Base-by-base conservation (phyloP, 2,113 vertebrate genomes). In the Corvus hawaiiensis region DNA sequence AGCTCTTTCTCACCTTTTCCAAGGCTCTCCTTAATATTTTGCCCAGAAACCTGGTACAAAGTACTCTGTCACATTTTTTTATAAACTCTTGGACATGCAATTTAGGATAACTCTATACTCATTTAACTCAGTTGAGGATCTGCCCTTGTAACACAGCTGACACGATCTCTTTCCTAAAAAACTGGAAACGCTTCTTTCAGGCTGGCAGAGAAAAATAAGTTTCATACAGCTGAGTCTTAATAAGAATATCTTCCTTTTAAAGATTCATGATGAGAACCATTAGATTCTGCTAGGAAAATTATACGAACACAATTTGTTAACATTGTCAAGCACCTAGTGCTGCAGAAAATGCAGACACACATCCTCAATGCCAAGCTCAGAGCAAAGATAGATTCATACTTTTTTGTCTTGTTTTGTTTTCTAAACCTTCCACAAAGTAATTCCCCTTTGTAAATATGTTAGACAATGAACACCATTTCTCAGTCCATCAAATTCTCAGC, bases 141-240 rank as follows among this genome's bases (percentile, higher is more conserved):
- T 93, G 69, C 37, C 63, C 51, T 59, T 49, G 68, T 84, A 95
- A 91, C 23, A 75, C 5, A 87, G 16, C 10, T 46, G 66, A 88
- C 62, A 91, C 46, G 3, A 75, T 89, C 37, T 66, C 33, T 83
- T 84, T 67, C 37, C 76, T 82, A 63, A 89, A 94, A 85, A 94
- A 30, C 32, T 79, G 76, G 44, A 79, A 83, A 49, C 23, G 11
- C 17, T 87, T 90, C 24, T 79, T 84, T 55, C 64, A 71, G 18
- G 5, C 41, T 93, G 91, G 74, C 77, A 95, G 71, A 91, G 94
- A 96, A 96, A 96, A 90, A 87, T 82, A 92, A 87, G 87, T 66
- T 91, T 87, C 81, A 91, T 85, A 35, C 46, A 77, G 71, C 51
- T 66, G 15, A 93, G 81, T 51, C 63, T 91, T 89, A 94, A 91